Percentiles rank a stretch among this genome's conserved stretches.
phyloP scores from a whole-genome alignment of 2,888 invertebrate species.

The Athrips mouffetella region DNA sequence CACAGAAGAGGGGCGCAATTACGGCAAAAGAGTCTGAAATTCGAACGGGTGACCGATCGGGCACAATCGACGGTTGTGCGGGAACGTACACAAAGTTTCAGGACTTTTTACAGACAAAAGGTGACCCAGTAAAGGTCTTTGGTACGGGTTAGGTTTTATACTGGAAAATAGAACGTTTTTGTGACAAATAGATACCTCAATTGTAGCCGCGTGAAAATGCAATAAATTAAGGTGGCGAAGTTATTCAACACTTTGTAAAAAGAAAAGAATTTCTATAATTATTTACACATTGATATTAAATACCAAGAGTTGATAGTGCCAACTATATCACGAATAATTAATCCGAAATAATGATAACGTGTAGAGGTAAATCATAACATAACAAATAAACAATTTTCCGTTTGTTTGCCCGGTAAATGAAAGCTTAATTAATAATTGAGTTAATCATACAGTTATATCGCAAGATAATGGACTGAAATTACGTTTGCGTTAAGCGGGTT shows the following conservation, averaged over 20 bases:
- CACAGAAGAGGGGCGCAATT: conserved; percentile 52
- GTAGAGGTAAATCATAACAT: conserved; percentile 8
- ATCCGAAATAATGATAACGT: conserved; percentile 4
- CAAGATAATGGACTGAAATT: conserved; percentile 1
- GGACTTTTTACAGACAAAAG: background rate
- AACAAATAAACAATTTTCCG: conserved; percentile 8
- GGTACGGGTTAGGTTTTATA: conserved; percentile 1
- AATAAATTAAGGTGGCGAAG: too few species aligned
- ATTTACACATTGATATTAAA: too few species aligned
- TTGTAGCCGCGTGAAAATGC: background rate
- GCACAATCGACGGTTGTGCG: conserved; percentile 34
- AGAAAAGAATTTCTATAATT: too few species aligned
- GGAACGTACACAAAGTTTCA: conserved; percentile 7
- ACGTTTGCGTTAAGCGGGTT: conserved; percentile 20
- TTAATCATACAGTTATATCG: conserved; percentile 36
- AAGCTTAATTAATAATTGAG: conserved; percentile 28
- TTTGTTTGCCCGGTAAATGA: conserved; percentile 31
- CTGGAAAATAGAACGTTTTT: background rate
- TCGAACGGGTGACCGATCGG: conserved; percentile 40
- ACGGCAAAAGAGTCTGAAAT: conserved; percentile 47
- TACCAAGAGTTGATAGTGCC: too few species aligned
- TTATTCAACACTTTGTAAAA: too few species aligned
- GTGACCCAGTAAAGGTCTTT: conserved; percentile 7
- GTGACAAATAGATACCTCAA: background rate
- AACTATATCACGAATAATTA: too few species aligned